Evolutionary conservation across 2,113 vertebrate species (phyloP).

Genomic region (Lepisosteus osseus): DNA sequence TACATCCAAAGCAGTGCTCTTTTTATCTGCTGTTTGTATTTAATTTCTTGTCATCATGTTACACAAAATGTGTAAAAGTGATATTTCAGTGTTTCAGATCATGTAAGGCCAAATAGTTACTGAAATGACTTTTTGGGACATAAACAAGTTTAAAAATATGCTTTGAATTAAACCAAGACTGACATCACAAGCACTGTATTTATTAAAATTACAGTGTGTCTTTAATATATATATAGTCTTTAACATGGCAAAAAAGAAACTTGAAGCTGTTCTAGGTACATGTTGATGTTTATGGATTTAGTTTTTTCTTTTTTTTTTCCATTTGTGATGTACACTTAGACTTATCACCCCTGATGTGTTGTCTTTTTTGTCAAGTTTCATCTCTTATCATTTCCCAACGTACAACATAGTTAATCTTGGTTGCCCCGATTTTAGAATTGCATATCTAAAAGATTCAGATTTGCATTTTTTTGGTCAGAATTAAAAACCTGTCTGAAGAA

Average conservation of each 20-base stretch:
- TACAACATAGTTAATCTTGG: background rate
- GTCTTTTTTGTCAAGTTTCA: no score
- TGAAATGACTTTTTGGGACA: conserved; percentile 19
- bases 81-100: conserved; percentile 26
- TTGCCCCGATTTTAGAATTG: no score
- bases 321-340: background rate
- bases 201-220: background rate
- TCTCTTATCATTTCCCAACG: background rate
- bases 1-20: no score
- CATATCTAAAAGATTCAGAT: no score
- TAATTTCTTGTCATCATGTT: background rate
- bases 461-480: no score
- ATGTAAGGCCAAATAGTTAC: conserved; percentile 26
- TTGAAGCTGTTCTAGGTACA: no score
- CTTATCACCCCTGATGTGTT: background rate
- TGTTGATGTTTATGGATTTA: background rate
- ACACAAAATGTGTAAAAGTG: background rate
- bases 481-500: background rate
- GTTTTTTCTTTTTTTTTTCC: background rate
- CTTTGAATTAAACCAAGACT: conserved; percentile 1
- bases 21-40: no score
- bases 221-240: background rate
- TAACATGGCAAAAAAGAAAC: background rate
- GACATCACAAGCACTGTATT: background rate
- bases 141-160: conserved; percentile 10